A percentile compares a stretch with the other conserved stretches of the same genome.
These are phyloP conservation scores for Myocastor coypus DNA, from an alignment of 2,113 vertebrate genomes.

Conservation along the genomic window DNA sequence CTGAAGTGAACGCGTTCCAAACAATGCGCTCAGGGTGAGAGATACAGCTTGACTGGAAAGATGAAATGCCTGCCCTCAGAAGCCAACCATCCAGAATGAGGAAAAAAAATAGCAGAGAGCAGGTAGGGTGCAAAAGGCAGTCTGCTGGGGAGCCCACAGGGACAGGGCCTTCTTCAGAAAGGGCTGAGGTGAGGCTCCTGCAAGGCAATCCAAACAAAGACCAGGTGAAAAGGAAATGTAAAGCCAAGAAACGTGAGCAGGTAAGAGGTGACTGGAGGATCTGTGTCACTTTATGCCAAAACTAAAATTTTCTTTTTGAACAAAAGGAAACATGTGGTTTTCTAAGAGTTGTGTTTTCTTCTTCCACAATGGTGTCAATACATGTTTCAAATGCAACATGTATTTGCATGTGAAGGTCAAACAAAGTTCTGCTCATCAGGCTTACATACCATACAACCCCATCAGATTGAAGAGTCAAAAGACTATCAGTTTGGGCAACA, in stretches of 20 bases:
- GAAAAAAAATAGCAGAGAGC: background rate
- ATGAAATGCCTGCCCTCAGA: background rate
- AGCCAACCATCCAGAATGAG: background rate
- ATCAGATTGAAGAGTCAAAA: background rate
- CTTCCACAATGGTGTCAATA: background rate
- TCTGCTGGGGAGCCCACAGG: too few relatives aligned
- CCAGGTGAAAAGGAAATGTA: background rate
- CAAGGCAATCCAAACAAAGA: background rate
- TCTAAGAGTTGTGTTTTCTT: background rate
- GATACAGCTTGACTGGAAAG: background rate
- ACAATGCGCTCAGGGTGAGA: background rate
- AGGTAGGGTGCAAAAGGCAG: background rate
- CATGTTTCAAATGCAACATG: background rate
- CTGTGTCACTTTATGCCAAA: background rate
- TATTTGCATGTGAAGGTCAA: too few relatives aligned
- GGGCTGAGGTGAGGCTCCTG: accelerated
- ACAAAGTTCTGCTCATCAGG: background rate
- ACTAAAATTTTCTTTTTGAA: background rate
- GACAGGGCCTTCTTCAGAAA: background rate
- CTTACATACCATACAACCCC: accelerated
- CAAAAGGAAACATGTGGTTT: background rate
- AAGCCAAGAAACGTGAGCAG: background rate
- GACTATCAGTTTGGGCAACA: background rate
- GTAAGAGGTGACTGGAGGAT: background rate
- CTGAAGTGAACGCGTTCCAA: background rate